phyloP scores from a whole-genome alignment of 2,113 vertebrate species.

The Hystrix cristata region DNA sequence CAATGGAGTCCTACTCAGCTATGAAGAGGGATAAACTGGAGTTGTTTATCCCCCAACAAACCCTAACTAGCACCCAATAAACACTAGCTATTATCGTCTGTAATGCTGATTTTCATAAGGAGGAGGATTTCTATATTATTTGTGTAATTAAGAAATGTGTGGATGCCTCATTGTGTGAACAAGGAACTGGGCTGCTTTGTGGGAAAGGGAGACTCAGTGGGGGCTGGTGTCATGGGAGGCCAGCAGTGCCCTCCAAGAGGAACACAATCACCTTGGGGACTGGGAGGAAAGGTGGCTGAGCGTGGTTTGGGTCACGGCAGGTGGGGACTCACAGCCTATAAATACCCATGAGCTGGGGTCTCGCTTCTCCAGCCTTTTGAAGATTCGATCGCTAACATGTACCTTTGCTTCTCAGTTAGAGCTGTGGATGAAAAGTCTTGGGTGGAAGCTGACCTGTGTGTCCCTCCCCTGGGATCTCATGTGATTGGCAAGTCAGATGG shows the following conservation, averaged over 20 bases:
- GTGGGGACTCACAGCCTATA: conserved; percentile 61
- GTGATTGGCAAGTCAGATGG: not conserved
- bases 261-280: not conserved
- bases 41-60: too few relatives aligned
- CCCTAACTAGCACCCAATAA: not conserved
- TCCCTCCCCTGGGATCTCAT: not conserved
- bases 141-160: not conserved
- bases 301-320: not conserved
- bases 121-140: not conserved
- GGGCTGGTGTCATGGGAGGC: not conserved
- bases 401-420: not conserved
- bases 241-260: accelerated
- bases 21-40: too few relatives aligned
- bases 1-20: too few relatives aligned
- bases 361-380: not conserved
- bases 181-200: not conserved
- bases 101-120: not conserved
- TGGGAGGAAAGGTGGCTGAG: not conserved
- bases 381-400: not conserved
- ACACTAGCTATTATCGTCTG: not conserved
- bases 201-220: not conserved
- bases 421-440: too few relatives aligned
- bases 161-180: not conserved
- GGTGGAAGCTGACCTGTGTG: not conserved
- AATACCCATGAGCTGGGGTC: conserved; percentile 4